Conservation (phyloP, 2,113 vertebrate genomes). For the Phaethon lepturus region DNA sequence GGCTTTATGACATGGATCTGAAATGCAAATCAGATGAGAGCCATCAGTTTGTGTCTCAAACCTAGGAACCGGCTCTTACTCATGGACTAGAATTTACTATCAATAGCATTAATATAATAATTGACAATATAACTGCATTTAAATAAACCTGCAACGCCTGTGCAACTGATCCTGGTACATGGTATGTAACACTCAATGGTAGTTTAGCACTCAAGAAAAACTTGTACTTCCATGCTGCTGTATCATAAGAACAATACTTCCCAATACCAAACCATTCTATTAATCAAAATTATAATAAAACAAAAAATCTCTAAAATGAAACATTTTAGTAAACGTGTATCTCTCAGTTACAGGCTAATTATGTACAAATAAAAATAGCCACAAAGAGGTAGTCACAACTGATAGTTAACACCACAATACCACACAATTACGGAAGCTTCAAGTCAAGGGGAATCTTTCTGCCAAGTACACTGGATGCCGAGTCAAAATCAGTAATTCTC, state of each 20-base stretch:
- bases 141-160: background rate
- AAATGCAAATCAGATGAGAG: conserved; percentile 14
- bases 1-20: conserved; percentile 95
- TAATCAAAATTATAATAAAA: background rate
- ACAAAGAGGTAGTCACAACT: background rate
- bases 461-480: accelerated
- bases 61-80: background rate
- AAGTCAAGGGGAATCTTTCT: background rate
- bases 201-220: background rate
- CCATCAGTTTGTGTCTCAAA: background rate
- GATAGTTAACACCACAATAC: accelerated
- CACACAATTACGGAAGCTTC: accelerated
- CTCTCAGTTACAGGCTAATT: background rate
- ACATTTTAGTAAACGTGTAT: background rate
- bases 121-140: background rate
- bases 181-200: accelerated
- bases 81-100: background rate
- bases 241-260: background rate
- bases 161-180: background rate
- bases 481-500: background rate
- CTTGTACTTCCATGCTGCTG: accelerated
- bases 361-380: background rate
- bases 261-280: background rate
- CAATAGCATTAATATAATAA: background rate
- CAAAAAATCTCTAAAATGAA: background rate